Conservation (phyloP, 1,140 invertebrate species). For the Bombus cullumanus region DNA sequence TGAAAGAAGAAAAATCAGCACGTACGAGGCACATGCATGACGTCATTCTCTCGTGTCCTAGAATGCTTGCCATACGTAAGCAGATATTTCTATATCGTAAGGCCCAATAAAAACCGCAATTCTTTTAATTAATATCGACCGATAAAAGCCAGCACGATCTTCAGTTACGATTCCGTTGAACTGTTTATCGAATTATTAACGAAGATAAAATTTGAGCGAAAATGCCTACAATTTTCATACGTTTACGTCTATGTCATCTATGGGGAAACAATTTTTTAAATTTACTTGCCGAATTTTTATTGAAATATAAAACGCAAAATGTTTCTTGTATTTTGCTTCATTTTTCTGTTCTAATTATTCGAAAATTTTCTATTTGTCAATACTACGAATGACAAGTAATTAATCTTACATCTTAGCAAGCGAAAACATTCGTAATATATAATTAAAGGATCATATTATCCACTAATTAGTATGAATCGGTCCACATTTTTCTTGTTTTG, state of each 20-base stretch:
- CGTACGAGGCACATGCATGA: slow-evolving; percentile 50
- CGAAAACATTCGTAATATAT: too few relatives aligned
- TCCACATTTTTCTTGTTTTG: background rate
- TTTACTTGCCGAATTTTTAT: background rate
- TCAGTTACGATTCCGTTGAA: background rate
- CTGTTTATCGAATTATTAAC: background rate
- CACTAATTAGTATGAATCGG: background rate
- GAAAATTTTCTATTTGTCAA: too few relatives aligned
- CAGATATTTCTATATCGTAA: slow-evolving; percentile 58
- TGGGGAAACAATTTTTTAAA: background rate
- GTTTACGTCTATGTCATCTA: background rate
- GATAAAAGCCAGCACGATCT: background rate
- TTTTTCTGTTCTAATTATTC: background rate
- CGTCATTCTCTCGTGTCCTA: slow-evolving; percentile 53
- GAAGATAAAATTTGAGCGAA: background rate
- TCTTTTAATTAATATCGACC: slow-evolving; percentile 35
- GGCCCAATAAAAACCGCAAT: slow-evolving; percentile 30
- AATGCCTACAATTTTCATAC: background rate
- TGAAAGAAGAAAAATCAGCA: slow-evolving; percentile 54
- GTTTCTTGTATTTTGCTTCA: background rate
- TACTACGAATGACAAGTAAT: background rate
- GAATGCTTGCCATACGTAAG: slow-evolving; percentile 53
- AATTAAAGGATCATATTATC: background rate
- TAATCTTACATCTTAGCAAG: background rate
- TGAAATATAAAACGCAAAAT: background rate